Evolutionary conservation across 2,113 vertebrate species (phyloP).

Genomic region (Bucco capensis): DNA sequence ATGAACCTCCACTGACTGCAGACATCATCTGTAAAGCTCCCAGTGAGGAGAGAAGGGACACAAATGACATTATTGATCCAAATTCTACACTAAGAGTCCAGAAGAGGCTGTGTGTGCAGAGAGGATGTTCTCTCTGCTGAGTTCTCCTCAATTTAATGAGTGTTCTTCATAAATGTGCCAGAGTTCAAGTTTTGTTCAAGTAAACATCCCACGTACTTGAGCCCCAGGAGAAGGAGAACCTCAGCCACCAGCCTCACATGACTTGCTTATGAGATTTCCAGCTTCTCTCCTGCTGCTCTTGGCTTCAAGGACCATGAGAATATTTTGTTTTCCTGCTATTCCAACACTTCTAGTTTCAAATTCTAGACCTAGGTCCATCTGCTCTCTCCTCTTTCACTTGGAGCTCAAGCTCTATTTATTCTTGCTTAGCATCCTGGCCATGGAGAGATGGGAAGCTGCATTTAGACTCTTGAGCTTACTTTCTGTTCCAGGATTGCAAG

Average conservation of each 20-base stretch:
- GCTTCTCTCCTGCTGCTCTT: conserved; percentile 32
- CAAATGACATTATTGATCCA: background rate
- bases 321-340: background rate
- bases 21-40: background rate
- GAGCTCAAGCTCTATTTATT: background rate
- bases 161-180: background rate
- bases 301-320: conserved; percentile 51
- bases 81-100: background rate
- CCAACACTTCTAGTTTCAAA: background rate
- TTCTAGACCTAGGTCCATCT: background rate
- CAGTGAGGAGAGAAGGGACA: background rate
- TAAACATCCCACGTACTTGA: background rate
- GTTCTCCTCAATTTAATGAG: background rate
- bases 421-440: background rate
- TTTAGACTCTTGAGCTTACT: background rate
- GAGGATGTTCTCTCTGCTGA: background rate
- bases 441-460: background rate
- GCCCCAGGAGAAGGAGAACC: background rate
- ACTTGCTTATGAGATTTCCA: conserved; percentile 58
- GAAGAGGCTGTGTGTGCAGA: background rate
- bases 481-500: background rate
- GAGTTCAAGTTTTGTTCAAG: conserved; percentile 22
- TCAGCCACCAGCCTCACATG: background rate
- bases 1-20: background rate
- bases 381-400: background rate